Evolutionary conservation across 1,140 invertebrate genomes (phyloP).

Genomic region (Chironomus tepperi): DNA sequence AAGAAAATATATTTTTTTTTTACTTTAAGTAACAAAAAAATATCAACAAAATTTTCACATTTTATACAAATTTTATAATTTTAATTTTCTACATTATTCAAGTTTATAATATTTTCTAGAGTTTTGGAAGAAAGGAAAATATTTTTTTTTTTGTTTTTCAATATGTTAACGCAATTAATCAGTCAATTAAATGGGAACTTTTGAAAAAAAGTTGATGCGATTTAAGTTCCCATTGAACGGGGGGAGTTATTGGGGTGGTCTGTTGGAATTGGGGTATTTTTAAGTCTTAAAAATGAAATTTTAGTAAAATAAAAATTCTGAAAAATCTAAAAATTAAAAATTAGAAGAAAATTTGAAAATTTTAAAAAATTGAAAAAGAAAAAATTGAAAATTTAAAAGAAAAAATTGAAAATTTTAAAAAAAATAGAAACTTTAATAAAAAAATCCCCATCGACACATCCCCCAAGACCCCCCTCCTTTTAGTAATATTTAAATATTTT

Average conservation of each 20-base stretch:
- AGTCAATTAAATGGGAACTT: background rate
- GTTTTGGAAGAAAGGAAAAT: background rate
- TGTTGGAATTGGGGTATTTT: background rate
- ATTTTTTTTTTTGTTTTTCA: slow-evolving; percentile 25
- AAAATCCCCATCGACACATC: no score
- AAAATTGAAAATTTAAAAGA: no score
- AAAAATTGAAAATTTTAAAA: no score
- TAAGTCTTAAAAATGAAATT: background rate
- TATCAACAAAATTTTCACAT: no score
- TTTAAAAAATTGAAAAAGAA: background rate
- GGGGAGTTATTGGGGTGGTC: background rate
- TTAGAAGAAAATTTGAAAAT: background rate
- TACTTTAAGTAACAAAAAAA: no score
- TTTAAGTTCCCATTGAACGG: background rate
- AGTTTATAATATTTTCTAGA: no score
- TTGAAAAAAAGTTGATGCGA: background rate
- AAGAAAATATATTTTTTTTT: no score
- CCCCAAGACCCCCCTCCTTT: no score
- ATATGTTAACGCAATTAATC: background rate
- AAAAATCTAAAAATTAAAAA: background rate
- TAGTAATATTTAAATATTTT: no score
- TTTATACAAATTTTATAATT: no score
- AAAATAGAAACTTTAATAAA: no score
- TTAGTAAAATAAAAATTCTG: background rate
- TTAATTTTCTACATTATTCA: no score